Conservation (phyloP, 2,888 invertebrate species). For the Diaperis boleti region DNA sequence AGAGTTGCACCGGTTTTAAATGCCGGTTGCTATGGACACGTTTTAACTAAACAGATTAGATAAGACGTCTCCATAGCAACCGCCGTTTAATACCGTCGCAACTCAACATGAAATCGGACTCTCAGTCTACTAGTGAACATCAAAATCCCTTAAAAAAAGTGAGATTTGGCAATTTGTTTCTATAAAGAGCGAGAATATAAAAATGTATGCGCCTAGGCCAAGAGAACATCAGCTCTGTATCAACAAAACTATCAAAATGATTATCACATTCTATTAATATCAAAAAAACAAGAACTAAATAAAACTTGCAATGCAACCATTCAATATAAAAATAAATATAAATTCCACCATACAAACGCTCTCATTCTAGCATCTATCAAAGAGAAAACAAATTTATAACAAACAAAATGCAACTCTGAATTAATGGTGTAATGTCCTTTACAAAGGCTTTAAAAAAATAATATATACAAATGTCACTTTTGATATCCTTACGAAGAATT, state of each 20-base stretch:
- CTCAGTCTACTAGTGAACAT: conserved; percentile 39
- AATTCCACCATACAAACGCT: conserved; percentile 17
- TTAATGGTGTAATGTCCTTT: conserved; percentile 11
- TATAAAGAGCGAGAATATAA: conserved; percentile 27
- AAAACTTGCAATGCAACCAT: conserved; percentile 22
- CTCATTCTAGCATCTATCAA: neutral
- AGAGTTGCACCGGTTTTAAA: no score
- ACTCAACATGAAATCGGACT: no score
- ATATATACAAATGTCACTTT: conserved; percentile 29
- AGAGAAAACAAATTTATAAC: conserved; percentile 23
- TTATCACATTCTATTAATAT: conserved; percentile 39
- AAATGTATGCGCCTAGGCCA: conserved; percentile 31
- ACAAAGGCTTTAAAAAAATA: conserved; percentile 23
- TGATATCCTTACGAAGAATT: conserved; percentile 21
- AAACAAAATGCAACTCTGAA: conserved; percentile 26
- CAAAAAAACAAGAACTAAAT: conserved; percentile 20
- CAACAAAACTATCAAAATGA: conserved; percentile 32
- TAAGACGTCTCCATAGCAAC: no score
- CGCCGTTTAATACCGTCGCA: no score
- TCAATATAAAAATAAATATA: conserved; percentile 30
- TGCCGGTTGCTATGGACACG: no score
- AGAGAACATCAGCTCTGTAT: conserved; percentile 2
- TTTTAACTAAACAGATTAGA: no score
- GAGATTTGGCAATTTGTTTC: conserved; percentile 25
- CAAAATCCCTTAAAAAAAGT: conserved; percentile 23